Percentiles rank a stretch among this genome's conserved stretches.
Conservation (phyloP, 1,140 invertebrate genomes). For the Papilio dardanus region DNA sequence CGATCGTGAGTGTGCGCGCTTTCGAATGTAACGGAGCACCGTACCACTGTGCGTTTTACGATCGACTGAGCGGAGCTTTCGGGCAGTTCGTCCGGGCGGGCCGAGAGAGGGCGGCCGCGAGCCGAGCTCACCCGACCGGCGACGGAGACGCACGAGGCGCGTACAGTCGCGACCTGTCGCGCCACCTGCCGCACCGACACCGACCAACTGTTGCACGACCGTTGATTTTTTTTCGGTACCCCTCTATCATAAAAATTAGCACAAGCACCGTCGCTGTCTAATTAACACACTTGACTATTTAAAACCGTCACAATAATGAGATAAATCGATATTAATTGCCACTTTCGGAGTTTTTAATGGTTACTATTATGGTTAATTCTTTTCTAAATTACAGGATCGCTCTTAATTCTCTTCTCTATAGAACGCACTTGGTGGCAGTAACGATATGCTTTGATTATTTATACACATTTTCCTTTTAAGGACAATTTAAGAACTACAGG, state of each 20-base stretch:
- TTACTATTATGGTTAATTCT: no score
- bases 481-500: not conserved
- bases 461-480: not conserved
- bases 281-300: constrained; percentile 16
- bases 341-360: no score
- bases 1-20: constrained; percentile 32
- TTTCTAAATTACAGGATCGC: no score
- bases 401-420: no score
- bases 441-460: not conserved
- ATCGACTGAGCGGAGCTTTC: constrained; percentile 80
- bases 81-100: constrained; percentile 66
- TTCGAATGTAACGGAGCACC: constrained; percentile 51
- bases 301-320: not conserved
- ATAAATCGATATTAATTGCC: not conserved
- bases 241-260: constrained; percentile 72
- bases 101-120: constrained; percentile 73
- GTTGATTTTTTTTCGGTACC: constrained; percentile 78
- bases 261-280: constrained; percentile 42
- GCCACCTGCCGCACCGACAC: constrained; percentile 71
- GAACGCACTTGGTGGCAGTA: not conserved
- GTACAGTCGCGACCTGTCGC: constrained; percentile 67
- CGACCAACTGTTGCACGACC: constrained; percentile 79
- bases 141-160: constrained; percentile 46
- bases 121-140: constrained; percentile 47
- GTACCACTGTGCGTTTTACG: constrained; percentile 62